These are phyloP conservation scores for Lapara coniferarum DNA, from an alignment of 2,888 invertebrate genomes.

Conservation along the genomic window DNA sequence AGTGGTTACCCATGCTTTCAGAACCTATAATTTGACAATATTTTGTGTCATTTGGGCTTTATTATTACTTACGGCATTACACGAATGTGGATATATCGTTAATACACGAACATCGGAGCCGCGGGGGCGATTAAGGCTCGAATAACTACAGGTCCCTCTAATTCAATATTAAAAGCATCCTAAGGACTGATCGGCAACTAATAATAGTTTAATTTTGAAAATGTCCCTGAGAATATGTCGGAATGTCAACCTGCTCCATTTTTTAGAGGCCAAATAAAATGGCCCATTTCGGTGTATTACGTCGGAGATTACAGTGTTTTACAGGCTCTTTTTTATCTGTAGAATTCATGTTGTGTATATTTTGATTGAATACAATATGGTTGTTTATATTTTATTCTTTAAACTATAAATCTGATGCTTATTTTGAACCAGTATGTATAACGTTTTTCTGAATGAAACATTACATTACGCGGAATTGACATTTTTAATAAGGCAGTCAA, in stretches of 20 bases:
- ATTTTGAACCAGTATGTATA: no score
- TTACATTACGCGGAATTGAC: no score
- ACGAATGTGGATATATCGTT: conserved; percentile 78
- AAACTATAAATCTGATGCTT: no score
- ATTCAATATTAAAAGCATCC: conserved; percentile 84
- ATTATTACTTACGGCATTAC: conserved; percentile 83
- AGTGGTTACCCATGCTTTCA: conserved; percentile 82
- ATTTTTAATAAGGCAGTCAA: no score
- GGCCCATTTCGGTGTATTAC: conserved; percentile 61
- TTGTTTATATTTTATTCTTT: no score
- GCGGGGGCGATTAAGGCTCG: conserved; percentile 77
- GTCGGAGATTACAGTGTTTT: conserved; percentile 56
- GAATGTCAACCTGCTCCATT: conserved; percentile 79
- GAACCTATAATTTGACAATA: conserved; percentile 84
- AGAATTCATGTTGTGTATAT: neutral
- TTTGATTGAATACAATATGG: neutral
- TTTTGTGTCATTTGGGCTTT: conserved; percentile 84
- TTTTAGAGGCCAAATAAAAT: conserved; percentile 65
- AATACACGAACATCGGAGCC: conserved; percentile 72
- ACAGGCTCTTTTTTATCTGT: conserved; percentile 37
- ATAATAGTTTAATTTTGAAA: conserved; percentile 82
- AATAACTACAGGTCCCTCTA: conserved; percentile 81
- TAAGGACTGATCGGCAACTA: conserved; percentile 81
- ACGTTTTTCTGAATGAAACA: no score
- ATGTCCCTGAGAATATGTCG: conserved; percentile 82